phyloP scores from a whole-genome alignment of 2,797 vertebrate species.

The Cephalopachus bancanus region DNA sequence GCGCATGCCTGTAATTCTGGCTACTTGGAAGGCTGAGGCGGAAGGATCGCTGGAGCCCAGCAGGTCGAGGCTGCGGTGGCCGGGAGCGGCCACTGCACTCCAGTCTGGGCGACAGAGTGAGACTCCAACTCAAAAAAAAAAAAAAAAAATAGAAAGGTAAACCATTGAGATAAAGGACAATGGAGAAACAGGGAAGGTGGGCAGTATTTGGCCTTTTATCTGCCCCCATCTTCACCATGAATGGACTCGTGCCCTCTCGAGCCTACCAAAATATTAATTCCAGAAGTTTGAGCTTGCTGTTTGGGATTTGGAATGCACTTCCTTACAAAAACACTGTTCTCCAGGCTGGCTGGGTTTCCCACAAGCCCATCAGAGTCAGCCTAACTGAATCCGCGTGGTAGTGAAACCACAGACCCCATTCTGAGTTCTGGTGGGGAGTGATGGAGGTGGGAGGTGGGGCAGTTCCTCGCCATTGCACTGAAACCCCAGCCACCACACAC shows the following conservation, averaged over 20 bases:
- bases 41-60: too few species aligned
- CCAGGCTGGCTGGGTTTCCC: background rate
- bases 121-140: too few species aligned
- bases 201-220: too few species aligned
- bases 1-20: too few species aligned
- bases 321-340: background rate
- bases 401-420: background rate
- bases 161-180: background rate
- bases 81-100: too few species aligned
- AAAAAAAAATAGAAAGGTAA: background rate
- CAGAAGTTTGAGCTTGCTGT: background rate
- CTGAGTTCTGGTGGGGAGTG: background rate
- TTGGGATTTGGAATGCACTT: background rate
- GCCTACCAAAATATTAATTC: background rate
- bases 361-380: background rate
- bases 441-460: background rate
- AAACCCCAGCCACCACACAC: fast-evolving
- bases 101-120: too few species aligned
- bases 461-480: fast-evolving
- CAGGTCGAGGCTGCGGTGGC: too few species aligned
- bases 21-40: too few species aligned
- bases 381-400: background rate
- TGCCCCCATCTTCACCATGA: background rate
- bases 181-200: background rate
- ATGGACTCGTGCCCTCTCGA: background rate